Evolutionary conservation across 2,113 vertebrate genomes (phyloP), one percentile per base, ranked within the genome.

Genomic region (Motacilla tschutschensis): DNA sequence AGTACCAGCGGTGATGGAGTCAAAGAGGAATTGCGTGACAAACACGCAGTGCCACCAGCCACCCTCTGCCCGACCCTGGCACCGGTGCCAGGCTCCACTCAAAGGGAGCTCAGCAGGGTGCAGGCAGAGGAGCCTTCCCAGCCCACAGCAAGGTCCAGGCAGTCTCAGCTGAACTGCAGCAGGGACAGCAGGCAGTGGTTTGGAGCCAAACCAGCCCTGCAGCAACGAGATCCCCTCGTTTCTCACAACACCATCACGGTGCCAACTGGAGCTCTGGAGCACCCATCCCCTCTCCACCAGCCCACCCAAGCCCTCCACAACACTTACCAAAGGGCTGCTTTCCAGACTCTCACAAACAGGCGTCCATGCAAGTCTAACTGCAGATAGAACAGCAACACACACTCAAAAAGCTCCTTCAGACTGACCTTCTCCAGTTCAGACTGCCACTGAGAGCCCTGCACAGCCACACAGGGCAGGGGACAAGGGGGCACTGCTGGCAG

Each of bases 1-100:
- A 70, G 22, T 6, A 9, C 6, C 33, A 0, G 15, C 0, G 0
- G 31, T 0, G 6, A 31, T 0, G 0, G 1, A 69, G 47, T 14
- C 12, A 1, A 8, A 20, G 50, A 67, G 41, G 62, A 79, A 40
- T 0, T 5, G 1, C 35, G 60, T 13, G 48, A 55, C 51, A n/a
- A 21, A 12, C 0, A 0, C 29, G 12, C 25, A 13, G 1, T 11
- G 35, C 14, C 88, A 35, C 11, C 17, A 26, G 53, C 8, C 62
- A 55, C 47, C 19, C 11, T n/a, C 53, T 1, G 7, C 38, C 60
- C 1, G 0, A 16, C 17, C 4, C 60, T 58, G 3, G 10, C 60
- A 9, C 22, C 0, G 0, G 2, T 29, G 66, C 86, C 70, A 36
- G 65, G 64, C 69, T 46, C n/a, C 33, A 3, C 0, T 17, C 78